Percentiles rank a stretch among this genome's conserved stretches.
These are phyloP conservation scores for Callopanchax toddi DNA, from an alignment of 2,113 vertebrate species.

Conservation along the genomic window DNA sequence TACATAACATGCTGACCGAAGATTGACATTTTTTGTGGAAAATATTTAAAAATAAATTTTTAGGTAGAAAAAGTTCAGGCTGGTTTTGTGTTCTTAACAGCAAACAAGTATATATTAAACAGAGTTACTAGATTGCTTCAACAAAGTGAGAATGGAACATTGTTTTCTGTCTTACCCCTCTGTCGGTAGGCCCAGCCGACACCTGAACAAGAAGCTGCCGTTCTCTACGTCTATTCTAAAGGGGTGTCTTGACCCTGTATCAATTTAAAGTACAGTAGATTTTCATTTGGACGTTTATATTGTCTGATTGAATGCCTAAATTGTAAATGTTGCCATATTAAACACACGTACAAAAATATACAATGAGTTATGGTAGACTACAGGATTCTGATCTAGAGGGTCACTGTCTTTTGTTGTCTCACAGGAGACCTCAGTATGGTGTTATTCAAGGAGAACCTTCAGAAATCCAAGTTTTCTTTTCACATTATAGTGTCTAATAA, in stretches of 20 bases:
- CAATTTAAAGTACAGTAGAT: too few species aligned
- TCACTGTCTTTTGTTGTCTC: conserved; percentile 44
- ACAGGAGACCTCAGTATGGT: conserved; percentile 13
- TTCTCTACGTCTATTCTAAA: background rate
- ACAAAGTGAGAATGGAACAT: too few species aligned
- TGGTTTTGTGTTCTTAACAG: conserved; percentile 17
- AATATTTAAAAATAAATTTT: too few species aligned
- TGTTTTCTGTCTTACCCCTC: too few species aligned
- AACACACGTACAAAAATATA: conserved; percentile 19
- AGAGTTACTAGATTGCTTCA: background rate
- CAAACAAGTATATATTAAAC: conserved; percentile 17
- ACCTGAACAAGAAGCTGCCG: too few species aligned
- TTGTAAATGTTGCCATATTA: background rate
- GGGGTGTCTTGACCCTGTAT: too few species aligned
- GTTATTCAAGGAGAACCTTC: conserved; percentile 33
- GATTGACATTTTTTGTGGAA: background rate
- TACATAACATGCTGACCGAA: background rate
- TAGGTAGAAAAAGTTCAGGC: too few species aligned
- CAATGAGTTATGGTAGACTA: conserved; percentile 2
- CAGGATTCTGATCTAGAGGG: conserved; percentile 32
- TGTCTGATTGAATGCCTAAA: background rate
- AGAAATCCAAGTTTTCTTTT: background rate
- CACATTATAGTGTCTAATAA: background rate
- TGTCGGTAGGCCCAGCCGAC: too few species aligned
- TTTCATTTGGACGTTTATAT: conserved; percentile 9